Conservation (phyloP, 2,797 vertebrate genomes). For the Ispidina lecontei region DNA sequence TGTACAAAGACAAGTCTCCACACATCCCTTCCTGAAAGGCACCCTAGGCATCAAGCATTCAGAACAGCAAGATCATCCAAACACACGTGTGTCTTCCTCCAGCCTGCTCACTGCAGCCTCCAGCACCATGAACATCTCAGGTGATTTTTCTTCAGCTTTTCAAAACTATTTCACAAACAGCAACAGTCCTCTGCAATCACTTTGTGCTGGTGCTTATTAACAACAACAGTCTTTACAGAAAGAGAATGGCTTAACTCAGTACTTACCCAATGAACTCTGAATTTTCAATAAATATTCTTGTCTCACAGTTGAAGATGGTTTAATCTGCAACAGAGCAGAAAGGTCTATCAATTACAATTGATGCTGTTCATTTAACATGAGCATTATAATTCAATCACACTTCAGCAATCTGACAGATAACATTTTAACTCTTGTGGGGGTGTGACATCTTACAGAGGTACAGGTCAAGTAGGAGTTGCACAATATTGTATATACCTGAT, state of each 20-base stretch:
- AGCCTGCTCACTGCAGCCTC: background rate
- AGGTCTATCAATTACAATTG: background rate
- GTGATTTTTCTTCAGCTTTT: background rate
- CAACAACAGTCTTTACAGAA: background rate
- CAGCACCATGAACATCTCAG: background rate
- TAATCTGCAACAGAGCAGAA: constrained; percentile 43
- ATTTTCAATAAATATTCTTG: background rate
- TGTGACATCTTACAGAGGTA: background rate
- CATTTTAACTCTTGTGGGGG: background rate
- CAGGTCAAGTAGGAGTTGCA: background rate
- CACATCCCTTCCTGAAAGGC: background rate
- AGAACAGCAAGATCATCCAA: background rate
- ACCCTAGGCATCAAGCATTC: background rate
- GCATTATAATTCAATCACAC: background rate
- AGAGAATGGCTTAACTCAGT: background rate
- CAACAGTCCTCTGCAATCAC: background rate
- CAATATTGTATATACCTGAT: background rate
- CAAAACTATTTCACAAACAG: background rate
- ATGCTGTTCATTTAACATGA: background rate
- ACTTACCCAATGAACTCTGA: constrained; percentile 16
- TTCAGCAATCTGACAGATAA: background rate
- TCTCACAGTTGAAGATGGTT: background rate
- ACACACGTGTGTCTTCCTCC: background rate
- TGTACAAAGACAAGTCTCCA: background rate
- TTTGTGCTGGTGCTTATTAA: background rate